A percentile compares a stretch with the other conserved stretches of the same genome.
phyloP scores from a whole-genome alignment of 1,140 invertebrate genomes.

The Delia radicum region DNA sequence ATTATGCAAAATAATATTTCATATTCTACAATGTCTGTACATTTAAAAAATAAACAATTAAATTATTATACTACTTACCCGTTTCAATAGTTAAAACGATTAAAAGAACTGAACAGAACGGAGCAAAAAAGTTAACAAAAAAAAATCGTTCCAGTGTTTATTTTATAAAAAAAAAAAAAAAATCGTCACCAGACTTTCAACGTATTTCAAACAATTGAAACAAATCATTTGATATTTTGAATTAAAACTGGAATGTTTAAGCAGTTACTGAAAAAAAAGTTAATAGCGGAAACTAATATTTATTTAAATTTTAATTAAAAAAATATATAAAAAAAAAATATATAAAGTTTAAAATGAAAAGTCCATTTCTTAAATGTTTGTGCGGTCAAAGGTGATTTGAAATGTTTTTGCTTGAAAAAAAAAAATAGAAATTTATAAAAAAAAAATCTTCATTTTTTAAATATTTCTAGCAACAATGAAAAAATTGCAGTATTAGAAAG shows the following conservation, averaged over 20 bases:
- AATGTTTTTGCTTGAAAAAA: not conserved
- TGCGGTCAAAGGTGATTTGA: not conserved
- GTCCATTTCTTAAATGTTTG: not conserved
- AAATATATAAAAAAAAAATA: not conserved
- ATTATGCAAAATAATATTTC: too few relatives aligned
- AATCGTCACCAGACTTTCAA: too few relatives aligned
- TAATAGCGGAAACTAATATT: not conserved
- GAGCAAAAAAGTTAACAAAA: too few relatives aligned
- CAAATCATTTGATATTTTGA: not conserved
- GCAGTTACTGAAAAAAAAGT: not conserved
- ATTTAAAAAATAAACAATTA: too few relatives aligned
- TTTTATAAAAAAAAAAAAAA: too few relatives aligned
- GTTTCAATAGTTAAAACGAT: too few relatives aligned
- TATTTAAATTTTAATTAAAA: not conserved
- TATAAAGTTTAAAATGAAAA: not conserved
- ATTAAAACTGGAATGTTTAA: not conserved
- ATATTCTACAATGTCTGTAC: too few relatives aligned
- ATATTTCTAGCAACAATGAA: not conserved
- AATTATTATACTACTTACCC: too few relatives aligned
- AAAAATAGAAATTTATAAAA: not conserved
- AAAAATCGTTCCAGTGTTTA: too few relatives aligned
- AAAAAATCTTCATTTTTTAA: not conserved
- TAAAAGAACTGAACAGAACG: too few relatives aligned
- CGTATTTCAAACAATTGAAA: not conserved
- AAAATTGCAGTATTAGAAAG: conserved; percentile 37